A percentile compares a stretch with the other conserved stretches of the same genome.
Conservation (phyloP, 2,113 vertebrate species). For the Podarcis muralis region DNA sequence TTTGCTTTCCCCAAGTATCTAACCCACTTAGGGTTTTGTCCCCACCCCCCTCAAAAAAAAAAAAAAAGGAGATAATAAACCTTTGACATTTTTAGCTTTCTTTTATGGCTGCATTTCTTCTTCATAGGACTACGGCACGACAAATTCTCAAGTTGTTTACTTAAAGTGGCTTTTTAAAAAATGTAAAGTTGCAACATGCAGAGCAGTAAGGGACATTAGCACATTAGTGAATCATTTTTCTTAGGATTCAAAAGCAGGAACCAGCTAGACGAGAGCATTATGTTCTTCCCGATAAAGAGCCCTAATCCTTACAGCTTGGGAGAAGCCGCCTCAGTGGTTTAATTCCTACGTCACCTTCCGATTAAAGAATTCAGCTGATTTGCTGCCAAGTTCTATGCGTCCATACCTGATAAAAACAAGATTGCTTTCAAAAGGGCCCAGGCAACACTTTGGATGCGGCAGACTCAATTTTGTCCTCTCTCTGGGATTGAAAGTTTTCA, state of each 20-base stretch:
- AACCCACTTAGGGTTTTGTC: neutral
- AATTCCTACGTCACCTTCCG: conserved; percentile 28
- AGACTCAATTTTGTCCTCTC: neutral
- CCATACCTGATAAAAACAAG: conserved; percentile 17
- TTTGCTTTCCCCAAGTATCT: neutral
- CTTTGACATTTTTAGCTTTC: no score
- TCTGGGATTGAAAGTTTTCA: neutral
- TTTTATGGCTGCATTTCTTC: no score
- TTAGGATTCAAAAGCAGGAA: conserved; percentile 29
- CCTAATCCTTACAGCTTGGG: neutral
- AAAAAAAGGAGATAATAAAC: no score
- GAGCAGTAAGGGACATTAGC: conserved; percentile 8
- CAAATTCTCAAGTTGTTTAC: conserved; percentile 16
- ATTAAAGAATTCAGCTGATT: conserved; percentile 13
- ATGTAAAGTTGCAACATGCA: conserved; percentile 15
- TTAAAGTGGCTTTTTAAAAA: neutral
- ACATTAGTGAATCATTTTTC: conserved; percentile 12
- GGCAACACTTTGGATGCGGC: neutral
- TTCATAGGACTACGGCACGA: neutral
- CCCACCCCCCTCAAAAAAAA: no score
- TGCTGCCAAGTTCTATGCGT: conserved; percentile 22
- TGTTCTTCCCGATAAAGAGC: neutral
- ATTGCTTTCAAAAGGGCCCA: conserved; percentile 1
- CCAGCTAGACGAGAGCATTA: neutral
- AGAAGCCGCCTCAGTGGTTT: conserved; percentile 5